Evolutionary conservation across 2,797 vertebrate species (phyloP).

Genomic region (Novumbra hubbsi): DNA sequence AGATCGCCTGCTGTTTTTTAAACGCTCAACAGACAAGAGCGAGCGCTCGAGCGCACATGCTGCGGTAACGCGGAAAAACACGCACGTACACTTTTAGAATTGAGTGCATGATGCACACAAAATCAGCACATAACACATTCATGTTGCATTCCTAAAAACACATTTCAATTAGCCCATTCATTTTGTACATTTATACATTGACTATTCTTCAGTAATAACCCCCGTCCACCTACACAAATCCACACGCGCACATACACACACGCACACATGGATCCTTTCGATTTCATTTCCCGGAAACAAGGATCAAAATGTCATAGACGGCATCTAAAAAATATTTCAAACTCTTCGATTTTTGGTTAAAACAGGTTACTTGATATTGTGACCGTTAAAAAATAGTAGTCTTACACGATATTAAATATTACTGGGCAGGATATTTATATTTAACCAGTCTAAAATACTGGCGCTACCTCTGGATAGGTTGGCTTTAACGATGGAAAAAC

Average conservation of each 20-base stretch:
- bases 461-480: no score
- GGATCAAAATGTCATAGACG: conserved; percentile 3
- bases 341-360: conserved; percentile 16
- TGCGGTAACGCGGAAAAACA: no score
- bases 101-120: neutral
- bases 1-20: no score
- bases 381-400: neutral
- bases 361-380: neutral
- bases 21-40: neutral
- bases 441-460: no score
- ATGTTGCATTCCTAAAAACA: neutral
- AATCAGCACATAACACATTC: neutral
- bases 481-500: conserved; percentile 55
- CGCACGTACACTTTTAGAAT: no score
- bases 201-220: no score
- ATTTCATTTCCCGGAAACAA: conserved; percentile 86
- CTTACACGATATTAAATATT: neutral
- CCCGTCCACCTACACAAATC: neutral
- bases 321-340: conserved; percentile 42
- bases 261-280: conserved; percentile 70
- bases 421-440: neutral
- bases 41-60: no score
- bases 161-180: no score
- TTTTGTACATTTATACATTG: no score
- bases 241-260: conserved; percentile 2